Evolutionary conservation across 2,797 vertebrate genomes (phyloP).

Genomic region (Melanotaenia pygmaea): DNA sequence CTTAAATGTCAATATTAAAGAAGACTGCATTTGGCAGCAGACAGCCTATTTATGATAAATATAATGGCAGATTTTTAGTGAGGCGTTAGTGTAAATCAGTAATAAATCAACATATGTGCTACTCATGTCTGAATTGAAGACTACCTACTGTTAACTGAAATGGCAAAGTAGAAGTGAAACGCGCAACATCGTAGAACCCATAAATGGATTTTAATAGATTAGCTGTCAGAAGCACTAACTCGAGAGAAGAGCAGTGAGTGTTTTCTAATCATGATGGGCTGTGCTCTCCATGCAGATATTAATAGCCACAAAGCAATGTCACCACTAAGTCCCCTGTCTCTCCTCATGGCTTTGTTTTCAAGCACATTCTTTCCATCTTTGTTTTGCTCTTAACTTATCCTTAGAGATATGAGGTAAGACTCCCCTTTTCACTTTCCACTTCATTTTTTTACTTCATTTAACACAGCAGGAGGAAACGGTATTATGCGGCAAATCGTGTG

Average conservation of each 20-base stretch:
- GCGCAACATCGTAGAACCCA: slow-evolving; percentile 15
- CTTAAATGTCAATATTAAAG: slow-evolving; percentile 43
- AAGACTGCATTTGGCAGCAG: background rate
- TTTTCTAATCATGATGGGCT: slow-evolving; percentile 53
- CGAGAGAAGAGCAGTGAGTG: slow-evolving; percentile 25
- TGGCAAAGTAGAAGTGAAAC: slow-evolving; percentile 32
- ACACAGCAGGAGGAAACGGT: background rate
- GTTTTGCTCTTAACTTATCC: slow-evolving; percentile 57
- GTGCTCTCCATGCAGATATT: slow-evolving; percentile 63
- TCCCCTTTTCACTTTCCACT: slow-evolving; percentile 11
- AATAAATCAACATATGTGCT: background rate
- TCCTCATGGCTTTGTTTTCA: slow-evolving; percentile 69
- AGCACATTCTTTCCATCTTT: slow-evolving; percentile 82
- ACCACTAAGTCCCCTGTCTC: slow-evolving; percentile 68
- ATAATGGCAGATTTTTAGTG: background rate
- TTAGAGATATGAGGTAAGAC: slow-evolving; percentile 37
- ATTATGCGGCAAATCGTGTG: background rate
- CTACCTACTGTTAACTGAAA: background rate
- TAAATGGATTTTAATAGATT: slow-evolving; percentile 56
- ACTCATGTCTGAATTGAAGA: slow-evolving; percentile 12
- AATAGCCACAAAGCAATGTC: slow-evolving; percentile 78
- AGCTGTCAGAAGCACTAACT: slow-evolving; percentile 29
- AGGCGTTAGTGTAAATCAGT: background rate
- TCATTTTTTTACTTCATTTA: background rate
- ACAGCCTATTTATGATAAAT: background rate